These are phyloP conservation scores for Argyrosomus regius DNA, from an alignment of 2,797 vertebrate genomes.

Conservation along the genomic window DNA sequence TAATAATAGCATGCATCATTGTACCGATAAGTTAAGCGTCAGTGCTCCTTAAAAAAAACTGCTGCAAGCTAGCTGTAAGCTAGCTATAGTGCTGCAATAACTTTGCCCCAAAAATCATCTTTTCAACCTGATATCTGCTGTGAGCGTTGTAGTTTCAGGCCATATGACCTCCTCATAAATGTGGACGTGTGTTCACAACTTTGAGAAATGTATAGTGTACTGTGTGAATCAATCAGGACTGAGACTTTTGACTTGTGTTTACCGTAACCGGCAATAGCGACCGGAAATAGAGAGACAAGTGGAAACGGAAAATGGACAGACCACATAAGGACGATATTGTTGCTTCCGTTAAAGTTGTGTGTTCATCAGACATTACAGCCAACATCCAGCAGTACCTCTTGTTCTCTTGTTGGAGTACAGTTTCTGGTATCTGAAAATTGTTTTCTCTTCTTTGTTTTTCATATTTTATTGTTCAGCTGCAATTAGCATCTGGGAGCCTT, in stretches of 20 bases:
- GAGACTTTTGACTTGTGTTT: not conserved
- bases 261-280: not conserved
- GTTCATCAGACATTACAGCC: not conserved
- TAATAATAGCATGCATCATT: not conserved
- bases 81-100: not conserved
- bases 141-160: not conserved
- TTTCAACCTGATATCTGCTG: not conserved
- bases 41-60: not conserved
- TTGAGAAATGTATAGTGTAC: not conserved
- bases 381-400: not conserved
- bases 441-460: not conserved
- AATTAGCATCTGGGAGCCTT: constrained; percentile 28
- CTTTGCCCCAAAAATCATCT: not conserved
- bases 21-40: not conserved
- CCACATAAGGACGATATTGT: no score
- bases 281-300: not conserved
- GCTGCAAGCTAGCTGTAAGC: not conserved
- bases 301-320: not conserved
- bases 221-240: not conserved
- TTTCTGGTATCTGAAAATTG: not conserved
- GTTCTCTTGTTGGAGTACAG: not conserved
- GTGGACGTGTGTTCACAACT: not conserved
- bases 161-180: no score
- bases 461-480: constrained; percentile 17
- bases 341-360: not conserved